Evolutionary conservation across 2,888 invertebrate species (phyloP), one percentile per base, ranked within the genome.

Genomic region (Mythimna ferrago): DNA sequence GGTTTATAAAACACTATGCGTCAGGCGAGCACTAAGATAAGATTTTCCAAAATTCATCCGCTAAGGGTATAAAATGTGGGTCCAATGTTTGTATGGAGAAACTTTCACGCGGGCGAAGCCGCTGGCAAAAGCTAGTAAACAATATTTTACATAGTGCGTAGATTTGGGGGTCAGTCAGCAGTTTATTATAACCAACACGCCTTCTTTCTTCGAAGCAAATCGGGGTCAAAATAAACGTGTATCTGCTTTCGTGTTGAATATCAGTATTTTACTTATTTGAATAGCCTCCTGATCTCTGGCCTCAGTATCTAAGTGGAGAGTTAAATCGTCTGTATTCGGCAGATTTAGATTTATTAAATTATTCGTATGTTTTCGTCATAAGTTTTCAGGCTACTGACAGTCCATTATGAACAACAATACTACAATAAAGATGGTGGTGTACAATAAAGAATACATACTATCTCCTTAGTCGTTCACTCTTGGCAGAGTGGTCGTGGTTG

Each of bases 181-280:
- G 3, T 60, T 63, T 64, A 79, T 72, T 78, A 48, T 61, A 41
- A 71, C 38, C 78, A 54, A 72, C 73, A 71, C 54, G 61, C 53
- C 48, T 48, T 48, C 44, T 48, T 48, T 66, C 16, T 53, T 54
- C 9, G 32, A 11, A 61, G 14, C 2, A 32, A 72, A 72, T 61
- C 38, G 38, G 38, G 54, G 38, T 74, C 72, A 21, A n/a, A 21
- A 71, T 74, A 19, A 38, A 38, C 35, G 63, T 58, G 7, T 73
- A 48, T 48, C 19, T 63, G 1, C 11, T 65, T 65, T 51, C 62
- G 54, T 62, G 32, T 44, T 62, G 44, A 70, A 69, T 48, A 61
- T 62, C 44, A 21, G 26, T 64, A 61, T 56, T 64, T 73, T 41
- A 48, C 10, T 80, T 6, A 38, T 58, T n/a, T 60, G 6, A 32